phyloP scores from a whole-genome alignment of 2,113 vertebrate genomes.

The Odontesthes bonariensis region DNA sequence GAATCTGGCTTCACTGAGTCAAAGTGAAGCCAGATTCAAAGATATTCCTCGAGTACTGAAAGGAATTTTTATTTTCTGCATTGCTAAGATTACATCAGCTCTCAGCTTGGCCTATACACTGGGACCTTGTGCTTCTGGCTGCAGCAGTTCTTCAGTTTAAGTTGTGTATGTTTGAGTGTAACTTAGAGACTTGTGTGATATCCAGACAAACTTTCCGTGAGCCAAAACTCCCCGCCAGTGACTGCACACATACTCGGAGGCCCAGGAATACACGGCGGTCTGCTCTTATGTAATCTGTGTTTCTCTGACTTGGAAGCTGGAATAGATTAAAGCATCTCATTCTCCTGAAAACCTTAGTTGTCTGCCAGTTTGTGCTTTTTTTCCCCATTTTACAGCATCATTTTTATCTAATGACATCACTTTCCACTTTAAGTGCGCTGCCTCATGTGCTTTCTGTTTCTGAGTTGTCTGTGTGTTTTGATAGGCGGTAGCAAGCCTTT shows the following conservation, averaged over 20 bases:
- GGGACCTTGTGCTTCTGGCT: constrained; percentile 5
- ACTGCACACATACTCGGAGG: constrained; percentile 63
- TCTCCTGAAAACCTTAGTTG: constrained; percentile 32
- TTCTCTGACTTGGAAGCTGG: constrained; percentile 60
- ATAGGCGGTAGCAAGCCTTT: constrained; percentile 38
- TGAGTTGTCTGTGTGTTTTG: constrained; percentile 53
- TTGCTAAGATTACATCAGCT: constrained; percentile 36
- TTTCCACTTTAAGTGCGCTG: constrained; percentile 48
- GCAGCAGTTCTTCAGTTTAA: constrained; percentile 13
- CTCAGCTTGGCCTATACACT: neutral
- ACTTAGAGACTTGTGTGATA: constrained; percentile 62
- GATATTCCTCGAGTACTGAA: constrained; percentile 12
- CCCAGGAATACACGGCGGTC: constrained; percentile 62
- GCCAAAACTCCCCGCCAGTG: constrained; percentile 43
- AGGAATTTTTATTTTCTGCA: constrained; percentile 11
- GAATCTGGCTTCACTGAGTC: neutral
- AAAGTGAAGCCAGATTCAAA: neutral
- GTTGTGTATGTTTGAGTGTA: constrained; percentile 28
- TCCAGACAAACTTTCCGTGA: constrained; percentile 28
- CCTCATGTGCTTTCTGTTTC: constrained; percentile 46
- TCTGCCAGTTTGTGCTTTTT: constrained; percentile 42
- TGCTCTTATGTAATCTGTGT: constrained; percentile 71
- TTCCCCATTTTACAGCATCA: constrained; percentile 50
- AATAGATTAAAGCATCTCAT: constrained; percentile 65
- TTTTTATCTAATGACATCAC: constrained; percentile 71